These are phyloP conservation scores for Ochropacha duplaris DNA, from an alignment of 2,888 invertebrate species.

Conservation along the genomic window DNA sequence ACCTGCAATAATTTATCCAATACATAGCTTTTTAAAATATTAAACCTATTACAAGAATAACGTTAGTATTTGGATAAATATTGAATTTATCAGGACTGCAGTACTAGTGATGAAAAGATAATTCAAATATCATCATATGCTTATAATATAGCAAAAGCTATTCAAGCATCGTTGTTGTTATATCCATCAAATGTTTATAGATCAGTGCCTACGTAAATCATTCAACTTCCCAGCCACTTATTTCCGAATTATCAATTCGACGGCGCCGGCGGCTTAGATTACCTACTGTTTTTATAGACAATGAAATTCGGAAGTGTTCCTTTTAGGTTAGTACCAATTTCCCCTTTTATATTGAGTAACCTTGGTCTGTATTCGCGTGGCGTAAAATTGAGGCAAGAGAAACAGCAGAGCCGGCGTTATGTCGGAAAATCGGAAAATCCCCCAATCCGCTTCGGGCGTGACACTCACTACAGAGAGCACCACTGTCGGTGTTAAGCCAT, in stretches of 20 bases:
- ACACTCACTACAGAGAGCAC: conserved; percentile 46
- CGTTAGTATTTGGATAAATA: too few relatives aligned
- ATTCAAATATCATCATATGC: too few relatives aligned
- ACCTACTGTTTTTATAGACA: conserved; percentile 23
- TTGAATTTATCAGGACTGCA: too few relatives aligned
- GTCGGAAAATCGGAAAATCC: conserved; percentile 61
- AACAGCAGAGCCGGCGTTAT: conserved; percentile 41
- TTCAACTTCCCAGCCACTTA: conserved; percentile 25
- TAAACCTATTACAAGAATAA: too few relatives aligned
- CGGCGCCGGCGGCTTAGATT: conserved; percentile 10
- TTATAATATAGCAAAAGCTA: too few relatives aligned
- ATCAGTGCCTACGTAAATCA: conserved; percentile 18
- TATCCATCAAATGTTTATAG: conserved; percentile 3
- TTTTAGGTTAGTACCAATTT: conserved; percentile 24
- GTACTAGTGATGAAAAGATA: too few relatives aligned
- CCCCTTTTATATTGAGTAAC: conserved; percentile 33
- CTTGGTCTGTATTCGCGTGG: conserved; percentile 41
- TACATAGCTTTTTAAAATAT: too few relatives aligned
- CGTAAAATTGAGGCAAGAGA: conserved; percentile 41
- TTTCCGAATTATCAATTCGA: conserved; percentile 5
- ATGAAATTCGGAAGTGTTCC: conserved; percentile 20
- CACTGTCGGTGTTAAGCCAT: conserved; percentile 51
- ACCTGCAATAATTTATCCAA: too few relatives aligned
- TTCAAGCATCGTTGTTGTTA: not conserved
- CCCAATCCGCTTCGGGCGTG: conserved; percentile 50